These are phyloP conservation scores for Ichneumon xanthorius DNA, from an alignment of 2,888 invertebrate species.

Conservation along the genomic window DNA sequence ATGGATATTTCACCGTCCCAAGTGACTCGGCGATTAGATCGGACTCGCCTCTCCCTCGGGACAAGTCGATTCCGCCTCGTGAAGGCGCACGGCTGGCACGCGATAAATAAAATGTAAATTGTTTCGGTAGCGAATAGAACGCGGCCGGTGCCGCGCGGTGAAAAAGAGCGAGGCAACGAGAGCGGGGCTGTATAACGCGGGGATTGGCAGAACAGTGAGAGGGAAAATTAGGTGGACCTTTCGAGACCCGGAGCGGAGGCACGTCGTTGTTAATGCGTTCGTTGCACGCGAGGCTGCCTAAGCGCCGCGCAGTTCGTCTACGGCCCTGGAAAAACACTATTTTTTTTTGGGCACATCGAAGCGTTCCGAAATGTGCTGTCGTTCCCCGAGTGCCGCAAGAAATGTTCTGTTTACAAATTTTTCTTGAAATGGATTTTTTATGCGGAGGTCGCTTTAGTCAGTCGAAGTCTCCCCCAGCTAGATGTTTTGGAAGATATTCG, in stretches of 20 bases:
- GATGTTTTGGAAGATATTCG: too few relatives aligned
- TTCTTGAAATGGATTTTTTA: too few relatives aligned
- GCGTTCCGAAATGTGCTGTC: too few relatives aligned
- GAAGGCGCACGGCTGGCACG: constrained; percentile 49
- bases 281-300: constrained; percentile 79
- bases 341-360: too few relatives aligned
- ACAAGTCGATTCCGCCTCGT: constrained; percentile 53
- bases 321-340: background rate
- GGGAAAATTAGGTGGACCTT: constrained; percentile 72
- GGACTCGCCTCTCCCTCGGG: constrained; percentile 29
- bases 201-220: constrained; percentile 62
- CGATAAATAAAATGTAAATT: constrained; percentile 79
- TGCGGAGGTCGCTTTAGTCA: too few relatives aligned
- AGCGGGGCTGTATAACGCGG: constrained; percentile 39
- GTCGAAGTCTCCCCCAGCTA: too few relatives aligned
- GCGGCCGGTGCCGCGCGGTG: constrained; percentile 50
- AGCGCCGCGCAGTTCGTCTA: constrained; percentile 66
- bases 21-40: constrained; percentile 41
- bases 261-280: constrained; percentile 80
- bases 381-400: too few relatives aligned
- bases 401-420: too few relatives aligned
- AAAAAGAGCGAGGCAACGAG: constrained; percentile 52
- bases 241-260: constrained; percentile 73
- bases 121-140: constrained; percentile 75
- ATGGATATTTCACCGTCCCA: constrained; percentile 30